Percentiles rank a stretch among this genome's conserved stretches.
These are phyloP conservation scores for Drosophila santomea DNA, from an alignment of 1,140 invertebrate species.

Conservation along the genomic window DNA sequence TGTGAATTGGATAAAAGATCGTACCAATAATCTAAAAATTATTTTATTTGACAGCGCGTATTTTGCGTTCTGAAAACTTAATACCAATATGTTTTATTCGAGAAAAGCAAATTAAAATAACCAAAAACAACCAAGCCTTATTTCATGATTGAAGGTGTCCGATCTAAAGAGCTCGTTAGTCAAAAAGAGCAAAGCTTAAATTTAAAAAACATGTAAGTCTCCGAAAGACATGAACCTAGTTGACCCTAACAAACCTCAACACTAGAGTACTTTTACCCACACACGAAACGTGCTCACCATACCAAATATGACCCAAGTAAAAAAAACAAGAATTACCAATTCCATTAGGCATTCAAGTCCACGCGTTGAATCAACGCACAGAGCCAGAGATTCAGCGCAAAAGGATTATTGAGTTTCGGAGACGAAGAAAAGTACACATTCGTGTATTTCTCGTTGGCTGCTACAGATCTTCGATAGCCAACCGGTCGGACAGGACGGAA, in stretches of 20 bases:
- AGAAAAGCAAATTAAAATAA: not conserved
- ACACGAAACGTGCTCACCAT: constrained; percentile 49
- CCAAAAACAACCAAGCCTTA: not conserved
- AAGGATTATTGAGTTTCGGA: constrained; percentile 58
- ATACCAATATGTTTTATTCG: not conserved
- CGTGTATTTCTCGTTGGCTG: constrained; percentile 15
- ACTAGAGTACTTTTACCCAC: constrained; percentile 38
- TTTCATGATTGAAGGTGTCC: not conserved
- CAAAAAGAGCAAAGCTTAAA: not conserved
- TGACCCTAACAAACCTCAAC: constrained; percentile 58
- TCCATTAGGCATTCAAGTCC: constrained; percentile 61
- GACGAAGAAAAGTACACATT: constrained; percentile 19
- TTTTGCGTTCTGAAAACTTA: not conserved
- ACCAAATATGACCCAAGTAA: constrained; percentile 47
- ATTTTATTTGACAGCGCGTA: too few species aligned
- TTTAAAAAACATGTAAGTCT: constrained; percentile 1
- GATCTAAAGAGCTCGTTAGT: not conserved
- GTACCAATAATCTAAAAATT: not conserved
- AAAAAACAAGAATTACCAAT: constrained; percentile 35
- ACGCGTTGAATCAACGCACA: constrained; percentile 17
- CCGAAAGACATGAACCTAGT: constrained; percentile 19
- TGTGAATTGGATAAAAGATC: not conserved
- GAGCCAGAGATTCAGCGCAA: constrained; percentile 26
- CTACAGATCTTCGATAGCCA: constrained; percentile 66
- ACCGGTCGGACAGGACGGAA: constrained; percentile 67